Base-by-base conservation (phyloP, 2,888 invertebrate species). In the Steinernema carpocapsae region DNA sequence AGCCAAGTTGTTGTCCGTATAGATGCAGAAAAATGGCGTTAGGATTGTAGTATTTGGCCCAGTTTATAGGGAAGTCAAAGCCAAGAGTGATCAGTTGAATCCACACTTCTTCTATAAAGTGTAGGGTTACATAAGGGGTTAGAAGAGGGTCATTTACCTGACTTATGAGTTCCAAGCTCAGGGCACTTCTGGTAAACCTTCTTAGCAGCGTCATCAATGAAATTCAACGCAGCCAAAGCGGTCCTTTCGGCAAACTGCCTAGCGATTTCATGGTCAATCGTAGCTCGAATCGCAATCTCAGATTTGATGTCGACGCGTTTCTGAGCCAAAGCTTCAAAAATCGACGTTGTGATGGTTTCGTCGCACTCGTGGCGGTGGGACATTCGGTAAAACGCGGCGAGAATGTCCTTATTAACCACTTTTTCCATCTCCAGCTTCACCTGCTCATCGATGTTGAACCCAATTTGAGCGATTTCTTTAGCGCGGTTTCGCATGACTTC, bases 21-120 rank as follows among this genome's bases (percentile, higher is more conserved):
- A 64, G 32, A 29, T 64, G 64, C 12, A 64, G 64, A 32, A 64
- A 64, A 32, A 64, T 64, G 2, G 24, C 29, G 37, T 64, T 64
- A 14, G 64, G 12, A 32, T 32, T 64, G 29, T 64, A 32, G 64
- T 64, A 64, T 17, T 14, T 64, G 32, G 64, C 29, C 64, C 64
- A 64, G 7, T 64, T 64, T 7, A 64, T 32, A 6, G 64, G 64
- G 64, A 64, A 64, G 29, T 64, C 32, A 32, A 64, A 64, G 4
- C 26, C 26, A 1, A 26, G 64, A 6, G 64, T 32, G 32, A 64
- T 64, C 4, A 29, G 29, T 7, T 64, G 3, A 17, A n/a, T 64
- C 17, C 26, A 64, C 12, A 64, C 6, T 12, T 64, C 64, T 17
- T 64, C 64, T 64, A 12, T 32, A 64, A 64, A 37, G 10, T 37